Evolutionary conservation across 2,888 invertebrate species (phyloP).

Genomic region (Axea sp.): DNA sequence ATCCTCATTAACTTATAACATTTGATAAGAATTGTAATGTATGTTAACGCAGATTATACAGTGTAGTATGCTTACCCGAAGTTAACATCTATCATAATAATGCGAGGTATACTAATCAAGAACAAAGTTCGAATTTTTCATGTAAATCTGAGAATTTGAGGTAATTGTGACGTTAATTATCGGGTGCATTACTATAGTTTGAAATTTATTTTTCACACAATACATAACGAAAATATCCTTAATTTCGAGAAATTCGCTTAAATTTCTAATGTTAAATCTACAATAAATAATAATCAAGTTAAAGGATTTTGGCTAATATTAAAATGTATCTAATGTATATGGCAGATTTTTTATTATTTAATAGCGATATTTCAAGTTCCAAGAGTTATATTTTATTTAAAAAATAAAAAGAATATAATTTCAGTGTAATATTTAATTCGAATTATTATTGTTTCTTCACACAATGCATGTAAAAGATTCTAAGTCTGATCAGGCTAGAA

Average conservation of each 20-base stretch:
- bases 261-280: conserved; percentile 44
- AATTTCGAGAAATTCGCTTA: conserved; percentile 36
- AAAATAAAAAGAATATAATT: not conserved
- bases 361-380: not conserved
- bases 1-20: conserved; percentile 48
- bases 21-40: conserved; percentile 52
- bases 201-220: conserved; percentile 70
- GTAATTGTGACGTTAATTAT: not conserved
- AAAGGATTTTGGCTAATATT: conserved; percentile 39
- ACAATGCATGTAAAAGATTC: too few species aligned
- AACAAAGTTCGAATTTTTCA: too few species aligned
- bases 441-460: too few species aligned
- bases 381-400: not conserved
- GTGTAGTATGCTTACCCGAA: conserved; percentile 11
- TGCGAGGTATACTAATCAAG: not conserved
- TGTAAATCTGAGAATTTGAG: not conserved
- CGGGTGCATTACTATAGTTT: conserved; percentile 19
- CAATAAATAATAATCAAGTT: conserved; percentile 42
- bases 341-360: conserved; percentile 14
- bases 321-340: conserved; percentile 37
- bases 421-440: too few species aligned
- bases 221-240: conserved; percentile 45
- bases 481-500: too few species aligned
- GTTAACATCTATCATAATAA: not conserved
- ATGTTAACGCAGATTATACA: conserved; percentile 40